Percentiles rank a stretch among this genome's conserved stretches.
phyloP scores from a whole-genome alignment of 2,888 invertebrate species.

The Lampropteryx suffumata region DNA sequence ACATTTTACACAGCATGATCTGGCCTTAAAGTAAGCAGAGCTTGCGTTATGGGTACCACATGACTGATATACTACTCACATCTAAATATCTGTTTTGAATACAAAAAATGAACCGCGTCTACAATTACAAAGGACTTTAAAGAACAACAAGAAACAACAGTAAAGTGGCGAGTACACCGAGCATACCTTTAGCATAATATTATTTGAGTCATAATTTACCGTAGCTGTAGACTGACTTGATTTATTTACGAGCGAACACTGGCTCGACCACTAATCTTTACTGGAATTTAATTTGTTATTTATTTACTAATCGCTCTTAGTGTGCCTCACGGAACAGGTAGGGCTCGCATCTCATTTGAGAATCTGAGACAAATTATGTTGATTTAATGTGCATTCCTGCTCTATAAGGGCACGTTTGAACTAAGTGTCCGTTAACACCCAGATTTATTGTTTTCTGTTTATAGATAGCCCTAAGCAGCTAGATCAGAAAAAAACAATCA shows the following conservation, averaged over 20 bases:
- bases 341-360: conserved; percentile 50
- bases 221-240: conserved; percentile 62
- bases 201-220: conserved; percentile 78
- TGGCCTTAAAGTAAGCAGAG: no score
- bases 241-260: conserved; percentile 75
- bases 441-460: conserved; percentile 15
- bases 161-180: conserved; percentile 34
- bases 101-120: conserved; percentile 28
- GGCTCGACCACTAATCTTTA: conserved; percentile 74
- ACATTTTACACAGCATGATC: no score
- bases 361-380: conserved; percentile 41
- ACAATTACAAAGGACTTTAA: conserved; percentile 41
- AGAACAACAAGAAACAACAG: conserved; percentile 34
- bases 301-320: conserved; percentile 70
- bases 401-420: conserved; percentile 24
- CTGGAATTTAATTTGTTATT: conserved; percentile 78
- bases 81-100: conserved; percentile 23
- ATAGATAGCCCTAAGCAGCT: background rate
- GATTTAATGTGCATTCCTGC: conserved; percentile 35
- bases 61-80: no score
- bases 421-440: conserved; percentile 10
- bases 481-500: background rate
- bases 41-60: no score
- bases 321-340: conserved; percentile 49
- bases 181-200: conserved; percentile 70